Evolutionary conservation across 2,888 invertebrate species (phyloP).

Genomic region (Reticulitermes lucifugus): DNA sequence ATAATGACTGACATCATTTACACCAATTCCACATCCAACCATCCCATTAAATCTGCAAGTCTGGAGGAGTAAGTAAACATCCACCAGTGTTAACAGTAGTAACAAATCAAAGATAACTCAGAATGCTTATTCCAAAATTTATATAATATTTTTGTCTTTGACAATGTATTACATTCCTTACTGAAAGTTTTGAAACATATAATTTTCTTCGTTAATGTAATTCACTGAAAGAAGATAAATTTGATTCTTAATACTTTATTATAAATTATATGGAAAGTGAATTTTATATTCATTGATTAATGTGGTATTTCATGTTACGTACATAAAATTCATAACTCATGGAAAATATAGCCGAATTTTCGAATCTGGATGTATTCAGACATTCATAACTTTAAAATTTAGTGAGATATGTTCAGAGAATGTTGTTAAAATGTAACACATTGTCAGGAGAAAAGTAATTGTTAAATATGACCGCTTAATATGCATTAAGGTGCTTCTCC

Average conservation of each 20-base stretch:
- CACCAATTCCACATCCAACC: conserved; percentile 23
- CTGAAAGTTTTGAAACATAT: not conserved
- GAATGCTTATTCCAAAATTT: not conserved
- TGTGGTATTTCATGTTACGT: too few relatives aligned
- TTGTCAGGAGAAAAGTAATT: not conserved
- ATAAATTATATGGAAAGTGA: too few relatives aligned
- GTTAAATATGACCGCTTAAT: not conserved
- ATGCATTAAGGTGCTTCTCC: conserved; percentile 19
- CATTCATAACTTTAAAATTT: too few relatives aligned
- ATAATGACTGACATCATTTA: conserved; percentile 15
- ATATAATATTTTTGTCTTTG: not conserved
- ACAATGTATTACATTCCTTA: not conserved
- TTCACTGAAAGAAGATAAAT: not conserved
- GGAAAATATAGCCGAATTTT: too few relatives aligned
- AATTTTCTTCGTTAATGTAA: not conserved
- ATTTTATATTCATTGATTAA: too few relatives aligned
- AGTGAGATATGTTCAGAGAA: not conserved
- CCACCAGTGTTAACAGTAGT: not conserved
- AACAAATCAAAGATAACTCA: not conserved
- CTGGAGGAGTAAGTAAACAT: conserved; percentile 36
- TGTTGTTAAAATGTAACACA: not conserved
- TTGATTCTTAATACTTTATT: too few relatives aligned
- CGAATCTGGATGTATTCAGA: too few relatives aligned
- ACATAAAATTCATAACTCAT: too few relatives aligned
- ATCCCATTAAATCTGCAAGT: conserved; percentile 20